Conservation (phyloP, 2,113 vertebrate genomes). For the Oryzias curvinotus region DNA sequence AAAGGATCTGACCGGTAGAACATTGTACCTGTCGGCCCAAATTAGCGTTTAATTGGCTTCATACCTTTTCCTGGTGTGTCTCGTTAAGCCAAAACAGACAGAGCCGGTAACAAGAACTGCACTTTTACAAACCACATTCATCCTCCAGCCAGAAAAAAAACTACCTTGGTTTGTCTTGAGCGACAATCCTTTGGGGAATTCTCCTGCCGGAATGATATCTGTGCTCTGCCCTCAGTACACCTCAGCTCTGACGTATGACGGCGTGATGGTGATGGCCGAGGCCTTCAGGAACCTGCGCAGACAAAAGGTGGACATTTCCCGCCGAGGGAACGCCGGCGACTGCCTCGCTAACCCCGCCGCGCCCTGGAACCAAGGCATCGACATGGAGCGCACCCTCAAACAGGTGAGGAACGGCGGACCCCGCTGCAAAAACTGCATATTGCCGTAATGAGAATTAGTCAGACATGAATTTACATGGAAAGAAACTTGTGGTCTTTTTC, state of each 20-base stretch:
- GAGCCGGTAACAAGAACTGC: slow-evolving; percentile 3
- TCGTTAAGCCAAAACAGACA: slow-evolving; percentile 22
- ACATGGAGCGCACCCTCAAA: slow-evolving; percentile 68
- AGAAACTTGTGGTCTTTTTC: no score
- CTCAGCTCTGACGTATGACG: slow-evolving; percentile 95
- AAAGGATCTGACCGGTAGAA: slow-evolving; percentile 35
- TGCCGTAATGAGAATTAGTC: no score
- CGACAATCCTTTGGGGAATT: no score
- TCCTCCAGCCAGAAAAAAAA: neutral
- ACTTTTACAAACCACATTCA: slow-evolving; percentile 21
- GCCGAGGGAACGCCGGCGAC: slow-evolving; percentile 94
- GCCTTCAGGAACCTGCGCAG: slow-evolving; percentile 94
- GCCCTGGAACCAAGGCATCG: slow-evolving; percentile 93
- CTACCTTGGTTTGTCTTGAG: neutral
- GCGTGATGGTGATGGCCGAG: slow-evolving; percentile 98
- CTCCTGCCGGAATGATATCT: neutral
- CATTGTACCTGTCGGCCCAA: slow-evolving; percentile 42
- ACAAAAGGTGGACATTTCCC: slow-evolving; percentile 96
- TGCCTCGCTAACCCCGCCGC: slow-evolving; percentile 97
- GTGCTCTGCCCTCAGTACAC: slow-evolving; percentile 85
- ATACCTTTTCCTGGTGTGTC: slow-evolving; percentile 15
- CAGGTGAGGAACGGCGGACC: slow-evolving; percentile 37
- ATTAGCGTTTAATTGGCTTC: slow-evolving; percentile 53
- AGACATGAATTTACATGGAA: no score
- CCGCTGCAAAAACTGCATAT: no score